phyloP scores from a whole-genome alignment of 2,888 invertebrate species.

The Tetheella fluctuosa region DNA sequence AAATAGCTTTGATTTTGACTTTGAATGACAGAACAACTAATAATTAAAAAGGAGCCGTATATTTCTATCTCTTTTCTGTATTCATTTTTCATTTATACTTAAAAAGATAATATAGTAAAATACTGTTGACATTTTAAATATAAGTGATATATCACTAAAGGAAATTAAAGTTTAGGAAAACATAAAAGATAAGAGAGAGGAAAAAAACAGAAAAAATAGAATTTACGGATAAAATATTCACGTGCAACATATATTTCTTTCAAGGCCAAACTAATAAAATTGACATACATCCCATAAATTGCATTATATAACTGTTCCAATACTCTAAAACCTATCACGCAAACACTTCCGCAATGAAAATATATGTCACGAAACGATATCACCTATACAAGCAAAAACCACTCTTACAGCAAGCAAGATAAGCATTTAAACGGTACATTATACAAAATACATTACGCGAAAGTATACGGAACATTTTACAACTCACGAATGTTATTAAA shows the following conservation, averaged over 20 bases:
- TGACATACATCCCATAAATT: background rate
- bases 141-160: too few relatives aligned
- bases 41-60: too few relatives aligned
- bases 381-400: background rate
- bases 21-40: too few relatives aligned
- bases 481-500: conserved; percentile 24
- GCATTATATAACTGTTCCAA: background rate
- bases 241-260: background rate
- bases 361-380: background rate
- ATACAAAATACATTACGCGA: background rate
- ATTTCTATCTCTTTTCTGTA: too few relatives aligned
- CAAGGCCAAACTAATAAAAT: conserved; percentile 1
- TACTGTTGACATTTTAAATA: too few relatives aligned
- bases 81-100: too few relatives aligned
- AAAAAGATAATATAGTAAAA: too few relatives aligned
- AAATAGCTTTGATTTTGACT: too few relatives aligned
- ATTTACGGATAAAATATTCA: background rate
- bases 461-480: background rate
- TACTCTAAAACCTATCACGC: conserved; percentile 8
- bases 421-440: background rate
- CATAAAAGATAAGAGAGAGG: too few relatives aligned
- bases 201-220: background rate
- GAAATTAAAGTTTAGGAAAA: too few relatives aligned
- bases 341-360: background rate
- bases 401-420: background rate